Percentiles rank a stretch among this genome's conserved stretches.
Conservation (phyloP, 1,140 invertebrate species). For the Heliothis subflexa region DNA sequence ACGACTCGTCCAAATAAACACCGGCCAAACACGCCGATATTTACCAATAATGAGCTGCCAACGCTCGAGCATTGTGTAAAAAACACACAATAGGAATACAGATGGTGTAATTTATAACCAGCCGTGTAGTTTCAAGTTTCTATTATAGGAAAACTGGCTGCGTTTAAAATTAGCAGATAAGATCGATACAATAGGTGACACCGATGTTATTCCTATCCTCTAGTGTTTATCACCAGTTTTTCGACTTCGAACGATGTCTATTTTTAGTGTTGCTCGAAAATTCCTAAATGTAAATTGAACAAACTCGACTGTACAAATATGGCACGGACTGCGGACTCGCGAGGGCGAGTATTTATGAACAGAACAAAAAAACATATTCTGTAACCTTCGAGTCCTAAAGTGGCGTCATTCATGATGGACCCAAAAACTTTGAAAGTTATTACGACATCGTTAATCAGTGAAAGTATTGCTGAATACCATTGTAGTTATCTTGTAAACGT, state of each 20-base stretch:
- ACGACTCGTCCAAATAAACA: slow-evolving; percentile 80
- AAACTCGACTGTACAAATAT: slow-evolving; percentile 28
- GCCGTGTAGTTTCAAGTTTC: slow-evolving; percentile 40
- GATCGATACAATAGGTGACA: slow-evolving; percentile 34
- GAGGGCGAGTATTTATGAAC: slow-evolving; percentile 31
- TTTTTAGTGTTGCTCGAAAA: slow-evolving; percentile 41
- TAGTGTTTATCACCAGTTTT: slow-evolving; percentile 23
- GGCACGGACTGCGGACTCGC: slow-evolving; percentile 16
- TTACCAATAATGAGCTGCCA: slow-evolving; percentile 39
- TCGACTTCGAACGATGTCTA: slow-evolving; percentile 15
- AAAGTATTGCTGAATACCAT: slow-evolving; percentile 39
- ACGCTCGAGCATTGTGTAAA: slow-evolving; percentile 31
- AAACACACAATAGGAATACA: slow-evolving; percentile 42
- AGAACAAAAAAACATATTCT: slow-evolving; percentile 3
- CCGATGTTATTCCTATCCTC: slow-evolving; percentile 30
- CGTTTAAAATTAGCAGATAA: slow-evolving; percentile 36
- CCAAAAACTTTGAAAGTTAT: slow-evolving; percentile 16
- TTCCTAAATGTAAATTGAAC: slow-evolving; percentile 25
- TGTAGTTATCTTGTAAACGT: slow-evolving; percentile 37
- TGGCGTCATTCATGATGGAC: slow-evolving; percentile 32
- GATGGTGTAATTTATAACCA: slow-evolving; percentile 45
- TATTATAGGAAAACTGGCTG: slow-evolving; percentile 43
- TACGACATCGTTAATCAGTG: slow-evolving; percentile 39
- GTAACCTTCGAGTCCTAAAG: slow-evolving; percentile 25
- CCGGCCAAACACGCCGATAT: slow-evolving; percentile 6